Percentiles rank a stretch among this genome's conserved stretches.
These are phyloP conservation scores for Dolichomitus sp. DNA, from an alignment of 2,888 invertebrate species.

Conservation along the genomic window DNA sequence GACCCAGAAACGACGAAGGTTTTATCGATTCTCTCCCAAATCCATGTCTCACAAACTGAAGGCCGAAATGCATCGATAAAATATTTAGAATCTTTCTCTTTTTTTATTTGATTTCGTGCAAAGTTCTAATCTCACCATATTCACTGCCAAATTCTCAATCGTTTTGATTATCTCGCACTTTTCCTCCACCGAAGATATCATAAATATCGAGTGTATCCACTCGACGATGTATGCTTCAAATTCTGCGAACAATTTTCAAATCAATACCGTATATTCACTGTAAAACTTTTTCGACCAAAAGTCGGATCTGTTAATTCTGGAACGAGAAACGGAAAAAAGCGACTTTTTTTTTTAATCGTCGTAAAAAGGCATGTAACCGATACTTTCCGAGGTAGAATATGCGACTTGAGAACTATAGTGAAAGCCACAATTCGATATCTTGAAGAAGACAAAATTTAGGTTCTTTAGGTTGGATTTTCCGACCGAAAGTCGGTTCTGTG, in stretches of 20 bases:
- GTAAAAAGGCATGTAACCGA: no score
- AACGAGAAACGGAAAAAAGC: no score
- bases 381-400: no score
- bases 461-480: no score
- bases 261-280: background rate
- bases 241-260: constrained; percentile 70
- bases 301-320: no score
- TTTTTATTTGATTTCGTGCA: background rate
- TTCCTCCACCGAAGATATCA: constrained; percentile 75
- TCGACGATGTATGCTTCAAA: constrained; percentile 76
- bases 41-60: constrained; percentile 76
- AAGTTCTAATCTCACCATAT: constrained; percentile 75
- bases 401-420: no score
- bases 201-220: constrained; percentile 78
- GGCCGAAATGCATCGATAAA: background rate
- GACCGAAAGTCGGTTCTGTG: no score
- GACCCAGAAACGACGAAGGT: constrained; percentile 78
- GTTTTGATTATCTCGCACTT: constrained; percentile 80
- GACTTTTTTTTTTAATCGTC: no score
- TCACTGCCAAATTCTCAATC: constrained; percentile 74
- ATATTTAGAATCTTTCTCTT: background rate
- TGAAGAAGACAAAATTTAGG: no score
- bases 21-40: constrained; percentile 68
- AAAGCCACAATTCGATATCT: no score
- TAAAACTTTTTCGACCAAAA: no score